Conservation (phyloP, 2,113 vertebrate genomes). For the Alouatta palliata region DNA sequence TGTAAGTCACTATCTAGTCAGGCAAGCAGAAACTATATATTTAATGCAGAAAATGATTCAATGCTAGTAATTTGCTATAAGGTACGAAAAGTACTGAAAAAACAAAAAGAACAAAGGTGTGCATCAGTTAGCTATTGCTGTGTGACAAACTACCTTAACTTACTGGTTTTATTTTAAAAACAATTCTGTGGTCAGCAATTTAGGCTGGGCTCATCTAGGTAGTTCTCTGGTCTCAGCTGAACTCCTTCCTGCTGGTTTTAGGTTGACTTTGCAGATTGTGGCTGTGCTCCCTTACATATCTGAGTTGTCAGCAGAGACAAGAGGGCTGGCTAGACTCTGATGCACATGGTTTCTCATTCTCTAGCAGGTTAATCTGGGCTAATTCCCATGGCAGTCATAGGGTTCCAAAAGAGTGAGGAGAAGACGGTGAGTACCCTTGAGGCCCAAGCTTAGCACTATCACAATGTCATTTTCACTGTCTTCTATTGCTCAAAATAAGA, state of each 20-base stretch:
- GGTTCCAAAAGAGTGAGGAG: conserved; percentile 6
- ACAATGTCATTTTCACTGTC: background rate
- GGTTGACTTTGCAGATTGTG: background rate
- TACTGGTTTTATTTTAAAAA: conserved; percentile 15
- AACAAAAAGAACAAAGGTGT: background rate
- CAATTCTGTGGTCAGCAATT: background rate
- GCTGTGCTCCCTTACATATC: background rate
- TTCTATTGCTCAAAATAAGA: background rate
- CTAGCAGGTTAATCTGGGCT: background rate
- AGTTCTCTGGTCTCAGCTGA: background rate
- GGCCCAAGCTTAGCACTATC: background rate
- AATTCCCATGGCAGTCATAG: background rate
- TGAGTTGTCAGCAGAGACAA: background rate
- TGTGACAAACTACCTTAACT: background rate
- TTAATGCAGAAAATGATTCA: conserved; percentile 26
- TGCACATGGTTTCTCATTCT: background rate
- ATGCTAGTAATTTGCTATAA: conserved; percentile 5
- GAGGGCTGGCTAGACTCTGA: background rate
- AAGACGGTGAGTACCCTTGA: background rate
- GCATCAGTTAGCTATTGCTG: background rate
- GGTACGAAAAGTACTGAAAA: conserved; percentile 8
- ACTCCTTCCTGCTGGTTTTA: background rate
- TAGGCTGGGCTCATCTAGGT: background rate
- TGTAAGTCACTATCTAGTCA: background rate
- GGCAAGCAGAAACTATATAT: conserved; percentile 14